Percentiles rank a stretch among this genome's conserved stretches.
These are phyloP conservation scores for Meloidogyne exigua DNA, from an alignment of 1,140 invertebrate genomes.

Conservation along the genomic window DNA sequence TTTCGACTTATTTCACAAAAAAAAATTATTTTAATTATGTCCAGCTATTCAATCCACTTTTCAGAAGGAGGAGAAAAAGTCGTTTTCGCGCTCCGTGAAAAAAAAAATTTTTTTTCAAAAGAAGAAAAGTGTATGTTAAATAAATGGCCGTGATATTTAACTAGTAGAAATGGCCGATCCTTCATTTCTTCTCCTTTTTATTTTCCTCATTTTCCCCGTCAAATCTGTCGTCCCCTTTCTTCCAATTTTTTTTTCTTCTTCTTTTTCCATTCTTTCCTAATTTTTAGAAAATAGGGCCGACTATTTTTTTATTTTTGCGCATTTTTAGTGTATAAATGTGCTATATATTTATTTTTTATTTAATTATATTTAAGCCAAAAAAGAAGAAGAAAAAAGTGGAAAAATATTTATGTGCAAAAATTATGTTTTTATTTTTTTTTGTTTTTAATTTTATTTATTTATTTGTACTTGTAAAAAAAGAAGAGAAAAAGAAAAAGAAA, in stretches of 20 bases:
- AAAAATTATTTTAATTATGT: slow-evolving; percentile 1
- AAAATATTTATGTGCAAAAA: not conserved
- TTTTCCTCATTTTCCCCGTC: not conserved
- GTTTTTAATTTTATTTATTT: not conserved
- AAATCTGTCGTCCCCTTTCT: not conserved
- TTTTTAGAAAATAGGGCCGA: not conserved
- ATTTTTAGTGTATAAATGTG: no score
- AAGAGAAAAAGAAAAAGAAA: no score
- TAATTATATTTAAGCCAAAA: not conserved
- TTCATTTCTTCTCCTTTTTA: not conserved
- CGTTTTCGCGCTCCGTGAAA: not conserved
- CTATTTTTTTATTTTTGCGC: not conserved
- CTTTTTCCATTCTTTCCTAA: not conserved
- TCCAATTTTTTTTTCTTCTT: not conserved
- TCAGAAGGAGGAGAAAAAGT: not conserved
- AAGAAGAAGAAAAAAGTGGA: not conserved
- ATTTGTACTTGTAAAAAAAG: not conserved
- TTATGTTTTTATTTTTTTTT: not conserved
- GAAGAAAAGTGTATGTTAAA: not conserved
- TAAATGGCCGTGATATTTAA: not conserved
- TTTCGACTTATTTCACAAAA: not conserved
- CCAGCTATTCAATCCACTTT: not conserved
- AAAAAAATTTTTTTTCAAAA: not conserved
- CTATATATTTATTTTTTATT: no score
- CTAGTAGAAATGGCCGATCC: not conserved